phyloP scores from a whole-genome alignment of 1,140 invertebrate species.

The Microplitis demolitor region DNA sequence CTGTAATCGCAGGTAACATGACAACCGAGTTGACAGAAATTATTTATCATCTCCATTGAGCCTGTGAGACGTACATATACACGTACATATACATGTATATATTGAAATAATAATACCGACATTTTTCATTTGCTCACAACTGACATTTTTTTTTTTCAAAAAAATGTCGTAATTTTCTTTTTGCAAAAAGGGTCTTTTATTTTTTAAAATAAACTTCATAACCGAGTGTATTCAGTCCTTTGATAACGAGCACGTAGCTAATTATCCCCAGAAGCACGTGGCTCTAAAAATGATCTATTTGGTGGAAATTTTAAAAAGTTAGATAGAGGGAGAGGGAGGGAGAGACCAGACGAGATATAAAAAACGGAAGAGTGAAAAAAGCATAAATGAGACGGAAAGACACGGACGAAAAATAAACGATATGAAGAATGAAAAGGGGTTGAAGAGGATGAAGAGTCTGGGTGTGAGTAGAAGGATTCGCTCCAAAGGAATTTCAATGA shows the following conservation, averaged over 20 bases:
- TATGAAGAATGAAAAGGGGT: background rate
- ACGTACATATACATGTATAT: too few species aligned
- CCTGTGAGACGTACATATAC: too few species aligned
- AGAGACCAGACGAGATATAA: background rate
- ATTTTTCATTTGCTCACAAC: too few species aligned
- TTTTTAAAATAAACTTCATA: conserved; percentile 36
- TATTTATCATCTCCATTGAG: background rate
- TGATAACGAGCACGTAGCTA: conserved; percentile 50
- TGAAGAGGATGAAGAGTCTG: background rate
- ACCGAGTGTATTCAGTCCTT: conserved; percentile 34
- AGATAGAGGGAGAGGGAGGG: conserved; percentile 20
- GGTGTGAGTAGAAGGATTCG: conserved; percentile 33
- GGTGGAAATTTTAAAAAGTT: conserved; percentile 39
- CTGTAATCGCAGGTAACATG: too few species aligned
- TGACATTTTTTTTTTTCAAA: too few species aligned
- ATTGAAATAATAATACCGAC: too few species aligned
- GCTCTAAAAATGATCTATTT: conserved; percentile 57
- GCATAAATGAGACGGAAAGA: conserved; percentile 25
- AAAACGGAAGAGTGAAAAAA: conserved; percentile 16
- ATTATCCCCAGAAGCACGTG: conserved; percentile 53
- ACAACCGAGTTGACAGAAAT: background rate
- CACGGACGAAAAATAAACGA: background rate
- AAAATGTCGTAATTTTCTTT: conserved; percentile 23
- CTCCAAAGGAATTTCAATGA: conserved; percentile 57
- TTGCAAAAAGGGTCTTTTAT: conserved; percentile 20